Evolutionary conservation across 2,113 vertebrate genomes (phyloP), one percentile per base, ranked within the genome.

Genomic region (Fulmarus glacialis): DNA sequence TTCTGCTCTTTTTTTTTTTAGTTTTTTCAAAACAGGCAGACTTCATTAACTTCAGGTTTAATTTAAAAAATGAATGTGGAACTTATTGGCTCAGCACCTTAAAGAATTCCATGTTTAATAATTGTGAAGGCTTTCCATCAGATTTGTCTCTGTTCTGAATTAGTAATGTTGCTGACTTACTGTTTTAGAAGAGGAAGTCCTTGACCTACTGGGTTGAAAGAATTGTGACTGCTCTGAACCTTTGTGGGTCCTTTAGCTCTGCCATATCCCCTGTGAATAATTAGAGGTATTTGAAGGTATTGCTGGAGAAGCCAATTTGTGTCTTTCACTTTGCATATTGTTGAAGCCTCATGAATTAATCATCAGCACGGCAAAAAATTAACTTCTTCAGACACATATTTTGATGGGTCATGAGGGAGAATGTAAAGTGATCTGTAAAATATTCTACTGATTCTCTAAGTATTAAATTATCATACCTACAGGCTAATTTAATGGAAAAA

Each of bases 281-380:
- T 99, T 99, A 98, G 98, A 98, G 97, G 97, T 97, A 98, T 98
- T 98, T 98, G 98, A 98, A 98, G 98, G 98, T 97, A 98, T 98
- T 98, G 97, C 96, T 82, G 97, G 97, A 97, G 98, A 98, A 98
- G 98, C 98, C 98, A 98, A 98, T 98, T 98, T 99, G 98, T 98
- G 97, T 97, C 98, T 98, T 98, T 98, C 98, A 98, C 98, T 98
- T 98, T 98, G 98, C 98, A 98, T 98, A 99, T 98, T 98, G 98
- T 98, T 97, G 98, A 98, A 98, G 97, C 97, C 92, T 97, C 95
- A 99, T 99, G 98, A 98, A 99, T 99, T 98, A 99, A 98, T 98
- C 98, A 99, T 98, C 83, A 98, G 95, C 95, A 94, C 98, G 96
- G 98, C 97, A 98, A 98, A 98, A 98, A 98, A 98, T 98, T 98